Percentiles rank a stretch among this genome's conserved stretches.
phyloP scores from a whole-genome alignment of 2,113 vertebrate species.

The Peucedramus taeniatus region DNA sequence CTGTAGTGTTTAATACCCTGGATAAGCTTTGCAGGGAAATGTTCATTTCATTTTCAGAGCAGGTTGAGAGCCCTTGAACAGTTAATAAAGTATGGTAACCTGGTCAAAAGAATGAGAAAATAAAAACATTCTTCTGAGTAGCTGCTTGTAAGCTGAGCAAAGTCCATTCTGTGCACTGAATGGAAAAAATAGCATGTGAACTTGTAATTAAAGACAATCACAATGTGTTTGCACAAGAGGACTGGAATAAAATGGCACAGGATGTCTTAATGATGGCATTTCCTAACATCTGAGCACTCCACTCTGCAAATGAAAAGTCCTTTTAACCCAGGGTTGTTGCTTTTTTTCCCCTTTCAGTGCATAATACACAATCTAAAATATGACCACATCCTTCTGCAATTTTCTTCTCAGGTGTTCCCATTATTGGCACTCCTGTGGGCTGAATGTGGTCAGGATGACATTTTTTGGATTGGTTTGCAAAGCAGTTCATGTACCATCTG shows the following conservation, averaged over 20 bases:
- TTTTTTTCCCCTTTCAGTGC: neutral
- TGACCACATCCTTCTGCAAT: neutral
- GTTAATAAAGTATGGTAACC: neutral
- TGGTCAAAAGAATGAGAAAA: neutral
- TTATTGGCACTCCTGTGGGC: neutral
- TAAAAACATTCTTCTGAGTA: neutral
- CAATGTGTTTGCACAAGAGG: neutral
- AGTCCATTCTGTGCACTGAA: neutral
- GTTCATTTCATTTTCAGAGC: neutral
- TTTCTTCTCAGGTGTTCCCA: constrained; percentile 45
- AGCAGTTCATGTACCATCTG: neutral
- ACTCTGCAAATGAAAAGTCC: neutral
- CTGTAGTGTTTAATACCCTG: neutral
- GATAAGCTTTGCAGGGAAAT: neutral
- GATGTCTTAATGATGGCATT: constrained; percentile 23
- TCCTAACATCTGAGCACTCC: neutral
- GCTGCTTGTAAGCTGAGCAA: neutral
- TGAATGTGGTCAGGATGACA: neutral
- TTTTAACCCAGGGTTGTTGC: neutral
- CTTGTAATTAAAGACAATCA: neutral
- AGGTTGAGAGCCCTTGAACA: neutral
- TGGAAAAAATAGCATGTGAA: neutral
- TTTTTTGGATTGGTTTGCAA: neutral
- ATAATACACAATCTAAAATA: neutral
- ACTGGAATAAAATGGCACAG: neutral